A percentile compares a stretch with the other conserved stretches of the same genome.
These are phyloP conservation scores for Nomada fucata DNA, from an alignment of 2,888 invertebrate genomes.

Conservation along the genomic window DNA sequence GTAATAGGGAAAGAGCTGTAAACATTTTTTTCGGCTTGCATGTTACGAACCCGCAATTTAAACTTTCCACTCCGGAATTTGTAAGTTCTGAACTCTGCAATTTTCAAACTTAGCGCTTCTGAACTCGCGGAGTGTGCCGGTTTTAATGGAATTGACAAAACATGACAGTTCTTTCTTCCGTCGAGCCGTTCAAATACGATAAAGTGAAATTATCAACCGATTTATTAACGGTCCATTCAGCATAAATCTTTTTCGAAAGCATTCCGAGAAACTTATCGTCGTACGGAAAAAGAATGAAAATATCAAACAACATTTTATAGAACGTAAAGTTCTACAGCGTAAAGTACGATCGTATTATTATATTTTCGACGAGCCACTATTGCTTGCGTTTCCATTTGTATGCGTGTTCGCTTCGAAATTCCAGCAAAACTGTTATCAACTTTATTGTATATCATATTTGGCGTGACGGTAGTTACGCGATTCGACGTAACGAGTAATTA, in stretches of 20 bases:
- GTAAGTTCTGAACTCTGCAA: constrained; percentile 6
- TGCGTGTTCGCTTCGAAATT: background rate
- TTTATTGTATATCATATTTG: constrained; percentile 9
- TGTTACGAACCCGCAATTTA: constrained; percentile 1
- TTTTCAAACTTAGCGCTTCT: constrained; percentile 13
- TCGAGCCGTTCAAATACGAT: no score
- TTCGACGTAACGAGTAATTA: constrained; percentile 14
- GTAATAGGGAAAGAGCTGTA: no score
- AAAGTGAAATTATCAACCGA: no score
- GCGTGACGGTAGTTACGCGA: background rate
- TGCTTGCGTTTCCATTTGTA: background rate
- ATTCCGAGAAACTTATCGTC: no score
- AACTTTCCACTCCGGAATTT: constrained; percentile 4
- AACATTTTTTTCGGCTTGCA: background rate
- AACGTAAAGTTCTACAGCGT: background rate
- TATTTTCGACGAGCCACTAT: background rate
- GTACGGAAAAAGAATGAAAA: no score
- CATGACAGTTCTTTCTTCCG: background rate
- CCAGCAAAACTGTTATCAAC: background rate
- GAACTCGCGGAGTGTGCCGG: background rate
- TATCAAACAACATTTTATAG: no score
- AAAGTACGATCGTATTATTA: background rate
- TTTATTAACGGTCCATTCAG: no score
- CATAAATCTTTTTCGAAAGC: no score
- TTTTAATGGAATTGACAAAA: background rate